Evolutionary conservation across 2,113 vertebrate genomes (phyloP).

Genomic region (Zeus faber): DNA sequence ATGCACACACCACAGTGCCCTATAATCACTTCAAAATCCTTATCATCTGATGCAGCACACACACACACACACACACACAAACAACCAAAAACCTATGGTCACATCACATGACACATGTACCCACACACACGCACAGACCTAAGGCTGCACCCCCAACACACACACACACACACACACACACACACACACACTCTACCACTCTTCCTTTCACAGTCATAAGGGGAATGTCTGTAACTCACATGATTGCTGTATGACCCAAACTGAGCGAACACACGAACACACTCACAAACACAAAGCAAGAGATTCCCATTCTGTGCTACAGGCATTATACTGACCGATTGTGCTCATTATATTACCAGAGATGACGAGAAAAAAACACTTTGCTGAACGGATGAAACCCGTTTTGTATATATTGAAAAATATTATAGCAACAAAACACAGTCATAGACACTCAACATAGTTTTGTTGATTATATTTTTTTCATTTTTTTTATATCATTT

Average conservation of each 20-base stretch:
- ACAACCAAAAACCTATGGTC: background rate
- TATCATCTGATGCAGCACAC: background rate
- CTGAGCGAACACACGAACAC: background rate
- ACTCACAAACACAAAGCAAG: conserved; percentile 5
- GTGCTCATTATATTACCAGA: no score
- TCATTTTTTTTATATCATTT: no score
- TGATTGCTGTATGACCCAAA: conserved; percentile 5
- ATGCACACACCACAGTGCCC: conserved; percentile 2
- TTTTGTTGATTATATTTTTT: no score
- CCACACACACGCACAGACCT: background rate
- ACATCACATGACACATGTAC: background rate
- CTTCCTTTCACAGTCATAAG: conserved; percentile 1
- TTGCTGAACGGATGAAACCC: no score
- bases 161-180: background rate
- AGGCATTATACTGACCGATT: no score
- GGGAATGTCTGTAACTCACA: background rate
- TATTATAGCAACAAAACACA: no score
- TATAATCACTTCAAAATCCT: background rate
- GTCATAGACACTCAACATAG: no score
- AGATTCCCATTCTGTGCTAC: no score
- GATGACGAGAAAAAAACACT: no score
- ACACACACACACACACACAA: conserved; percentile 9
- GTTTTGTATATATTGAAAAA: no score
- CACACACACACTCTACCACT: background rate
- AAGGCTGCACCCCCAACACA: background rate